Conservation (phyloP, 2,113 vertebrate genomes). For the Indicator indicator region DNA sequence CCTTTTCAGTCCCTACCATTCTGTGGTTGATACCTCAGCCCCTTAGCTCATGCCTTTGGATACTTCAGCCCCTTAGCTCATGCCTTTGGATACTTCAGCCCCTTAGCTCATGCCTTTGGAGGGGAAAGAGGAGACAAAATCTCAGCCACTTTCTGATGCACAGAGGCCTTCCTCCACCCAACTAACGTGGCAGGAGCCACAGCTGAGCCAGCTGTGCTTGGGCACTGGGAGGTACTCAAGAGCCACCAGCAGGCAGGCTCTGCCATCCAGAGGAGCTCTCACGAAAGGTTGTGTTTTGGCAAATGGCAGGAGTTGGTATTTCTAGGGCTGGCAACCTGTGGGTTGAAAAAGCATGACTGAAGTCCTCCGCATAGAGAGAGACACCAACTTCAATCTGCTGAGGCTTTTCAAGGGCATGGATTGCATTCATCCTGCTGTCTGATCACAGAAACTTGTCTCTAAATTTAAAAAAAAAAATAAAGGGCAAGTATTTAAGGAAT, state of each 20-base stretch:
- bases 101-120: neutral
- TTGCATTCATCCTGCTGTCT: neutral
- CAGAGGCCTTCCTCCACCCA: neutral
- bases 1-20: neutral
- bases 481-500: neutral
- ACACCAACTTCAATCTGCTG: neutral
- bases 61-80: neutral
- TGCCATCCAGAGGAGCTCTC: neutral
- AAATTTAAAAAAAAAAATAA: neutral
- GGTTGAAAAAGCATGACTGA: neutral
- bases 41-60: neutral
- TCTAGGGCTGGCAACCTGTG: neutral
- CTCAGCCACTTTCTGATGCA: neutral
- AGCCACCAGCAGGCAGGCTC: neutral
- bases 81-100: neutral
- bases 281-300: accelerated
- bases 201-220: neutral
- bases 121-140: neutral
- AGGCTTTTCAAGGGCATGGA: neutral
- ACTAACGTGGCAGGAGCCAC: neutral
- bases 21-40: neutral
- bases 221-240: accelerated
- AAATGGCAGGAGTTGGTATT: neutral
- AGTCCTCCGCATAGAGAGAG: neutral
- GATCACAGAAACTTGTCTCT: neutral